A percentile compares a stretch with the other conserved stretches of the same genome.
Evolutionary conservation across 2,888 invertebrate species (phyloP).

Genomic region (Chrysopilus asiliformis): DNA sequence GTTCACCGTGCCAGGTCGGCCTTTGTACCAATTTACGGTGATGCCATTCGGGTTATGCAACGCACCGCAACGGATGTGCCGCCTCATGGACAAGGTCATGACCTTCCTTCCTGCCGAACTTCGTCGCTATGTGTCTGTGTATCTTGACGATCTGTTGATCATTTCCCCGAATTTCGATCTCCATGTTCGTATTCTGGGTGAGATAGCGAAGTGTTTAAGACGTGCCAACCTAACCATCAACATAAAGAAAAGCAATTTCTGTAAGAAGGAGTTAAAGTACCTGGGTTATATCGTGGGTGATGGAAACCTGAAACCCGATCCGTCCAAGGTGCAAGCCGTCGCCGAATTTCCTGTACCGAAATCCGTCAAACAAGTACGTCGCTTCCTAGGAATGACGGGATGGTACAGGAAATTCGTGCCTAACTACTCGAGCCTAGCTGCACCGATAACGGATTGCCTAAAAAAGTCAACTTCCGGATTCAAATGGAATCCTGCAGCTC

Average conservation of each 20-base stretch:
- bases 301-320: neutral
- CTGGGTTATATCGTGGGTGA: neutral
- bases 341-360: neutral
- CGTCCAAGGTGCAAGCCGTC: too few species aligned
- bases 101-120: too few species aligned
- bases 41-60: neutral
- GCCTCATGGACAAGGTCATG: neutral
- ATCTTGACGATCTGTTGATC: neutral
- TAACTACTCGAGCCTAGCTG: too few species aligned
- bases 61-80: neutral
- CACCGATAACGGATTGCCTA: too few species aligned
- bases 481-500: too few species aligned
- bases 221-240: neutral
- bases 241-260: neutral
- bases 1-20: neutral
- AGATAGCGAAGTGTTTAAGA: too few species aligned
- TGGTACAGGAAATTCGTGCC: neutral
- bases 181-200: neutral
- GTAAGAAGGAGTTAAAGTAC: neutral
- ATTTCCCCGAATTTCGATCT: neutral
- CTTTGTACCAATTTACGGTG: too few species aligned
- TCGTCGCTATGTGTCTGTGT: neutral
- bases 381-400: neutral
- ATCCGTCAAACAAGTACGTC: neutral
- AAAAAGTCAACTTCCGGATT: too few species aligned